A percentile compares a stretch with the other conserved stretches of the same genome.
phyloP scores from a whole-genome alignment of 2,113 vertebrate genomes.

The Grammomys dolichurus region DNA sequence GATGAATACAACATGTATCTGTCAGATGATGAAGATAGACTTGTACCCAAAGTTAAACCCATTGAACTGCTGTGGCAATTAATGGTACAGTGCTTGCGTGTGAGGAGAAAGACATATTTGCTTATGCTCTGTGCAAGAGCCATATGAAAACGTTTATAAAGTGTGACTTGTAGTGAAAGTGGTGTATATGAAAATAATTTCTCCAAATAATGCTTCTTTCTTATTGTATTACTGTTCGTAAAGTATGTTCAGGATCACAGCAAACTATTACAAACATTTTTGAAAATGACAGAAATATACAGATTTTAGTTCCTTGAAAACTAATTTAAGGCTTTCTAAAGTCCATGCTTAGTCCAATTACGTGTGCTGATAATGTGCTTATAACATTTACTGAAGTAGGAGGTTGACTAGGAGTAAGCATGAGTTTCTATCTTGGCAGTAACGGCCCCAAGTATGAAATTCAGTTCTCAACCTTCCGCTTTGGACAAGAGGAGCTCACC shows the following conservation, averaged over 20 bases:
- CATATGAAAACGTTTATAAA: not conserved
- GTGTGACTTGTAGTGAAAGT: not conserved
- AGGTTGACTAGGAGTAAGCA: not conserved
- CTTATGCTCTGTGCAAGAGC: not conserved
- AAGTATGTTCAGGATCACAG: not conserved
- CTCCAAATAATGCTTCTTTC: not conserved
- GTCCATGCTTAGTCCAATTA: not conserved
- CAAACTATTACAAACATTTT: not conserved
- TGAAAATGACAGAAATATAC: not conserved
- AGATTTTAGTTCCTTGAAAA: not conserved
- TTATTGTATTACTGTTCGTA: not conserved
- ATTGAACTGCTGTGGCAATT: not conserved
- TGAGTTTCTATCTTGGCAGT: not conserved
- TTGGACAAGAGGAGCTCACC: not conserved
- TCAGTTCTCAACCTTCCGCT: fast-evolving
- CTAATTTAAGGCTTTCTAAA: not conserved
- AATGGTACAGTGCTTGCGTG: not conserved
- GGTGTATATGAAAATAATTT: constrained; percentile 6
- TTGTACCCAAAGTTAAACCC: not conserved
- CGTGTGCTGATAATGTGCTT: not conserved
- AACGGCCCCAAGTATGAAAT: not conserved
- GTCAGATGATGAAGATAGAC: not conserved
- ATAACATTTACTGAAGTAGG: not conserved
- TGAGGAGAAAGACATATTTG: not conserved
- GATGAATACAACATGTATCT: not conserved